Evolutionary conservation across 2,888 invertebrate genomes (phyloP), one percentile per base, ranked within the genome.

Genomic region (Caenorhabditis parvicauda): DNA sequence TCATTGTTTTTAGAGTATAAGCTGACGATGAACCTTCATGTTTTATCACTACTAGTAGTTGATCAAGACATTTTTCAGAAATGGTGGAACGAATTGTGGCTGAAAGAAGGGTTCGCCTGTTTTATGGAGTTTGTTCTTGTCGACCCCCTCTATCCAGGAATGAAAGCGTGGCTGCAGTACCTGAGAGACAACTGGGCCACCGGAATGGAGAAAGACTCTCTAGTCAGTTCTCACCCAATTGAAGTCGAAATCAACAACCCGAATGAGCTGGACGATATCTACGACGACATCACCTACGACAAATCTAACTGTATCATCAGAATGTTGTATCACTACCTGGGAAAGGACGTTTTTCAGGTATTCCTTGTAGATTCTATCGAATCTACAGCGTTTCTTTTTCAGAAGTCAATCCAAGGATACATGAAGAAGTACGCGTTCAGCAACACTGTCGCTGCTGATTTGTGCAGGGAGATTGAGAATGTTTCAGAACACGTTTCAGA

Each of bases 161-260:
- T 90, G 84, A 90, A 95, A 81, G 92, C 94, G 80, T 94, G 94
- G 93, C 90, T 91, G 2, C 92, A 93, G 82, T 96, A 95, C 84
- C 90, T 93, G 0, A 90, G 90, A 17, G 89, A 91, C 77, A 90
- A 89, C 69, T 89, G 90, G 75, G 89, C 89, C 42, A 86, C 88
- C 67, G 94, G 92, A 19, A 77, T 86, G 51, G 78, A 90, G 75
- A 84, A 94, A 65, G 95, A 95, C 82, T 82, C 84, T 5, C 84
- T 95, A 62, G 89, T 90, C 35, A 73, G 59, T 82, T 92, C 92
- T 38, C 95, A 96, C 84, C 1, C 6, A 21, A 17, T 47, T 9
- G 62, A 86, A 84, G 86, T 87, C 7, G 90, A 91, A 14, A 93
- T 94, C 0, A 89, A 90, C 0, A 90, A 93, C 84, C 95, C 95